Evolutionary conservation across 2,797 vertebrate genomes (phyloP), one percentile per base, ranked within the genome.

Genomic region (Sarcoramphus papa): DNA sequence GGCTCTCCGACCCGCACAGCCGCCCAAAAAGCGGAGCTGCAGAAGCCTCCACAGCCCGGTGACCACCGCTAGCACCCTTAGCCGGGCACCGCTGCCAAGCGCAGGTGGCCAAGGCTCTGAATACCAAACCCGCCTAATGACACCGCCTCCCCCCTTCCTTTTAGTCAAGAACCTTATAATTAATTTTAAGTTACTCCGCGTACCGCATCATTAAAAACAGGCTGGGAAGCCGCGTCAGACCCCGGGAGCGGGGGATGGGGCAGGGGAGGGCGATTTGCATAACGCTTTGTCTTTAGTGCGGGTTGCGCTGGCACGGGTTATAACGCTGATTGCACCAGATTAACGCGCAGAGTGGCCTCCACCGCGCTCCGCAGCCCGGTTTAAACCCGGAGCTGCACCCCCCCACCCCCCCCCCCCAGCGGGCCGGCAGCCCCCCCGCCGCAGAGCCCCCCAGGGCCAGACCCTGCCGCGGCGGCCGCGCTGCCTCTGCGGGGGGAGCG

Each of bases 171-270:
- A 97, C 95, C 97, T 98, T 86, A 74, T 95, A 83, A 98, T 98
- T 98, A 97, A 98, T 97, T 97, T 98, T 92, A 97, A 98, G 97
- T 97, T 97, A 92, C 94, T 96, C 93, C 30, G 65, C 93, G 96
- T 59, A 95, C 91, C 83, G 72, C 86, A 92, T 97, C 96, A 97
- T 97, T 98, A 96, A 92, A 95, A 96, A 69, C 83, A 96, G 90
- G 90, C 96, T 97, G 79, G 77, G 88, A 94, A 96, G 96, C 91
- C 67, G 97, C 95, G 88, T 93, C 96, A 91, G 84, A 78, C 64
- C 50, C 33, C n/a, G 8, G 16, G 53, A 50, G 35, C 25, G 88
- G 79, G 76, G 67, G 57, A 54, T 37, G 50, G 63, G n/a, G 56
- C 48, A 48, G 33, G 25, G 47, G 64, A 40, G 63, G 47, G 37